Conservation (phyloP, 1,140 invertebrate species). For the Scaptomyza pallida region DNA sequence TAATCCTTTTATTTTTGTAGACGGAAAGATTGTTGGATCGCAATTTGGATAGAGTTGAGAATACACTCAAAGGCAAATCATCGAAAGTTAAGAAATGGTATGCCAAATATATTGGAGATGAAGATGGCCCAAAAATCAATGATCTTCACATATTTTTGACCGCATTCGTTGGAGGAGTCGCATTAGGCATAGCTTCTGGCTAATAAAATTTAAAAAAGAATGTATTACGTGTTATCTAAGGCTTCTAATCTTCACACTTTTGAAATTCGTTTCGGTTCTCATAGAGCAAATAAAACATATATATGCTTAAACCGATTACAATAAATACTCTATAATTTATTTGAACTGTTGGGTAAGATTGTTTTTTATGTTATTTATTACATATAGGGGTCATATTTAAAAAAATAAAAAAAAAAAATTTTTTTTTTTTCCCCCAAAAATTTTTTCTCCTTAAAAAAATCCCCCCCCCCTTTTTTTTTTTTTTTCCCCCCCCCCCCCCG, state of each 20-base stretch:
- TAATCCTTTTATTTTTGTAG: conserved; percentile 84
- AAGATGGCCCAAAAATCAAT: conserved; percentile 87
- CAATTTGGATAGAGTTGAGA: conserved; percentile 91
- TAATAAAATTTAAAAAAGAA: conserved; percentile 51
- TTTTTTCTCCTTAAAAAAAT: too few relatives aligned
- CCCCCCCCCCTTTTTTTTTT: too few relatives aligned
- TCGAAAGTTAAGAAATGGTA: conserved; percentile 89
- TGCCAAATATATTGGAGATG: conserved; percentile 87
- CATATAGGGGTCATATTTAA: too few relatives aligned
- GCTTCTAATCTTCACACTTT: neutral
- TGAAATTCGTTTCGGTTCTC: neutral
- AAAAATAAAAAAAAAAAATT: too few relatives aligned
- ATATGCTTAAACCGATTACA: neutral
- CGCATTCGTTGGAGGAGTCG: conserved; percentile 89
- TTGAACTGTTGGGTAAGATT: neutral
- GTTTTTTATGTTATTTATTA: neutral
- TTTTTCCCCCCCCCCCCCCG: too few relatives aligned
- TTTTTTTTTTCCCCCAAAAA: too few relatives aligned
- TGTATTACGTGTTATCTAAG: conserved; percentile 13
- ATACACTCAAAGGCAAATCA: conserved; percentile 88
- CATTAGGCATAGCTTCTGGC: conserved; percentile 86
- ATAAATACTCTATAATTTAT: neutral
- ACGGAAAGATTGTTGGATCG: conserved; percentile 90
- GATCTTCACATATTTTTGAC: conserved; percentile 91
- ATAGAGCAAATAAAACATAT: conserved; percentile 1